Conservation (phyloP, 2,113 vertebrate genomes). For the Bambusicola thoracicus region DNA sequence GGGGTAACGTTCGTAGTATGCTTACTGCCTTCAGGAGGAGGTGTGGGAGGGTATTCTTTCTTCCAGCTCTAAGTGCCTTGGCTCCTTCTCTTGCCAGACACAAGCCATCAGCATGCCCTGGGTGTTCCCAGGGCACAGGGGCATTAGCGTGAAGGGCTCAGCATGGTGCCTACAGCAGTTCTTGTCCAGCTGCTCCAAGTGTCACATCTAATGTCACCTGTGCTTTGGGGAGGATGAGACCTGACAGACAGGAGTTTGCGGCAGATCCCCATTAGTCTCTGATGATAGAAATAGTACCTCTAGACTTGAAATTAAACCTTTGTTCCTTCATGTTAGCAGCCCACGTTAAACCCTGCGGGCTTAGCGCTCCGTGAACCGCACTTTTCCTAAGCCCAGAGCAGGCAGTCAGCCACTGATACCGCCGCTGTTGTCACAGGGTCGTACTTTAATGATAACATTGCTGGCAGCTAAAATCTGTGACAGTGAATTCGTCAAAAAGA, state of each 20-base stretch:
- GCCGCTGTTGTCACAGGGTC: background rate
- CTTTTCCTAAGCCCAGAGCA: background rate
- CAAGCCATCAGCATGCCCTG: background rate
- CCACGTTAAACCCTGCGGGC: background rate
- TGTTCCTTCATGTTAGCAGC: accelerated
- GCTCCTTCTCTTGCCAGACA: background rate
- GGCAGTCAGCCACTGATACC: background rate
- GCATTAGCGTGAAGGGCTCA: background rate
- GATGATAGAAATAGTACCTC: background rate
- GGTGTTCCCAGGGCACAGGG: background rate
- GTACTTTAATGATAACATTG: background rate
- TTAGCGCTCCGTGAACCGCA: accelerated
- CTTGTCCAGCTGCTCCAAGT: background rate
- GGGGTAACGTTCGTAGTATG: accelerated
- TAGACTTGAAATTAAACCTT: background rate
- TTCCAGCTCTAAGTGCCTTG: background rate
- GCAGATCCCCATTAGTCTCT: background rate
- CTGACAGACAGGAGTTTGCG: background rate
- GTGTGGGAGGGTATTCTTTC: background rate
- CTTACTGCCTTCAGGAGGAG: background rate
- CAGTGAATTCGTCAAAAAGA: background rate
- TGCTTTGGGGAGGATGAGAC: background rate
- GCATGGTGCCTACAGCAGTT: background rate
- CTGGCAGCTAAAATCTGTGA: background rate
- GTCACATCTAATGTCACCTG: accelerated